These are phyloP conservation scores for Hemitrygon akajei DNA, from an alignment of 2,797 vertebrate genomes.

Conservation along the genomic window DNA sequence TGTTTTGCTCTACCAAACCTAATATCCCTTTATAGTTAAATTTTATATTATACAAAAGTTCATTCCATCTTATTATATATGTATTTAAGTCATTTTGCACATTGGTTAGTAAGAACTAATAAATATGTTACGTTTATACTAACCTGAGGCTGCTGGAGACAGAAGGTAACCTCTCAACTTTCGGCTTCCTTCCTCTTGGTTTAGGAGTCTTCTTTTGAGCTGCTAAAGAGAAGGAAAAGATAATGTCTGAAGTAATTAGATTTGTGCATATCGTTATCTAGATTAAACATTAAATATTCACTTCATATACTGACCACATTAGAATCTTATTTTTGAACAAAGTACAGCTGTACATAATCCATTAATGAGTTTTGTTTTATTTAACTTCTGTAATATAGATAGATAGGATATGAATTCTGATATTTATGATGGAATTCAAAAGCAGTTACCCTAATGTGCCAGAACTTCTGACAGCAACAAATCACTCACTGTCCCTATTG, in stretches of 20 bases:
- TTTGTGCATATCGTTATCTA: background rate
- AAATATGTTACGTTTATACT: slow-evolving; percentile 40
- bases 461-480: no score
- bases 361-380: background rate
- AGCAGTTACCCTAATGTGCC: background rate
- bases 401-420: background rate
- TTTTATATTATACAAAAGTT: background rate
- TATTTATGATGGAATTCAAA: background rate
- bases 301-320: background rate
- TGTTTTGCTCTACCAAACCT: no score
- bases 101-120: no score
- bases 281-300: background rate
- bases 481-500: no score
- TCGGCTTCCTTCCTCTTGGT: slow-evolving; percentile 75
- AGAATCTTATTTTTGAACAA: background rate
- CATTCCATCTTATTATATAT: background rate
- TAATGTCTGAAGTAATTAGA: background rate
- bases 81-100: no score
- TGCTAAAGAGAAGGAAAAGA: slow-evolving; percentile 15
- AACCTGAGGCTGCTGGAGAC: slow-evolving; percentile 86
- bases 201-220: slow-evolving; percentile 78
- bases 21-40: background rate
- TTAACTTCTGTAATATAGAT: background rate
- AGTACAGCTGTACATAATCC: background rate
- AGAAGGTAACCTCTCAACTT: slow-evolving; percentile 67